Percentiles rank a stretch among this genome's conserved stretches.
phyloP scores from a whole-genome alignment of 2,113 vertebrate genomes.

The Alligator mississippiensis region DNA sequence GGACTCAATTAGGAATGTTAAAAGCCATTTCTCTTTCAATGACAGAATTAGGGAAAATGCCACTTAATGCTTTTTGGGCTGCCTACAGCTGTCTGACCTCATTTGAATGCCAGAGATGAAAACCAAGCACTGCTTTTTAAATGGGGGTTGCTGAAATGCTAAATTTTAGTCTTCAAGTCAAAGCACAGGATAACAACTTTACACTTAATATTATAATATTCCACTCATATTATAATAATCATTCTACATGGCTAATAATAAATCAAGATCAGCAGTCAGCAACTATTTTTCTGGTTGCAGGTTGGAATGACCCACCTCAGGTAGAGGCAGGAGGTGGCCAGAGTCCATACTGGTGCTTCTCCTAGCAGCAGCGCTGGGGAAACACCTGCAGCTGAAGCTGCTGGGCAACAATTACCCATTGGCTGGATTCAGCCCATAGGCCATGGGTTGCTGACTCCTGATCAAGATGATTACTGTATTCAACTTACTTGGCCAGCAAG shows the following conservation, averaged over 20 bases:
- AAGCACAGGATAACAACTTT: background rate
- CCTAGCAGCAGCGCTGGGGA: too few species aligned
- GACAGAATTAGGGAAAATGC: constrained; percentile 10
- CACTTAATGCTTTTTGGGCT: background rate
- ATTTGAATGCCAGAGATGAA: background rate
- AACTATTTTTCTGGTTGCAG: too few species aligned
- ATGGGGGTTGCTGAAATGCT: background rate
- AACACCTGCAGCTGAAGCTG: too few species aligned
- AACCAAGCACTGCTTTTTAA: background rate
- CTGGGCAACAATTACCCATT: too few species aligned
- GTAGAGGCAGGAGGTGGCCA: too few species aligned
- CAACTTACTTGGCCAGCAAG: background rate
- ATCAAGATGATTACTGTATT: background rate
- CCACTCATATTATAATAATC: background rate
- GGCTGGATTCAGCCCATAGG: too few species aligned
- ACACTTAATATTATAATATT: background rate
- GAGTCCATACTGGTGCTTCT: too few species aligned
- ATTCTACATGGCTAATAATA: background rate
- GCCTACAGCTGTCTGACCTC: background rate
- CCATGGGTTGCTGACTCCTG: background rate
- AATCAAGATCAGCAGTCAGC: too few species aligned
- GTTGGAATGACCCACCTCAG: too few species aligned
- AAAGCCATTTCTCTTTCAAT: background rate
- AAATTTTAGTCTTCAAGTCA: background rate
- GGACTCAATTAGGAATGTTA: background rate